These are phyloP conservation scores for Calidris pugnax DNA, from an alignment of 2,113 vertebrate species.

Conservation along the genomic window DNA sequence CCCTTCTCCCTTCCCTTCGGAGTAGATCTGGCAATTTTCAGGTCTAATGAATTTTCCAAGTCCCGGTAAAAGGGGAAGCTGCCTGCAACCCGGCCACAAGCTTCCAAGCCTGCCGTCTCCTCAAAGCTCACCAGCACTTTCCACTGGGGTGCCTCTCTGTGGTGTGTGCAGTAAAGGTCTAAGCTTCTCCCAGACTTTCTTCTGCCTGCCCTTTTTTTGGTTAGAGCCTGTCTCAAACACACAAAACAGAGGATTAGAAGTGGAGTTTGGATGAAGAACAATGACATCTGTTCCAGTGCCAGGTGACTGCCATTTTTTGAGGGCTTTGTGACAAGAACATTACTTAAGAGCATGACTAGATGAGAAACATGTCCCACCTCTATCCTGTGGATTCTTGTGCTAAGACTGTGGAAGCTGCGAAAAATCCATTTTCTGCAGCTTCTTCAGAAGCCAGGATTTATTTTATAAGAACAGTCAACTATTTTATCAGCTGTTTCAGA, in stretches of 20 bases:
- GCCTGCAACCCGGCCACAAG: not conserved
- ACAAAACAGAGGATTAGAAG: not conserved
- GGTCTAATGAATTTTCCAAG: conserved; percentile 60
- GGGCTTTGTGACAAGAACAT: conserved; percentile 27
- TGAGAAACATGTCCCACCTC: conserved; percentile 42
- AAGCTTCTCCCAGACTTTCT: not conserved
- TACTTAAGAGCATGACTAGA: not conserved
- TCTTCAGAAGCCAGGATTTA: conserved; percentile 55
- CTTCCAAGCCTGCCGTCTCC: not conserved
- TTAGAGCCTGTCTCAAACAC: not conserved
- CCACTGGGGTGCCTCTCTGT: not conserved
- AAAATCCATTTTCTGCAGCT: conserved; percentile 63
- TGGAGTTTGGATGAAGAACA: conserved; percentile 13
- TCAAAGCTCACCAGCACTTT: not conserved
- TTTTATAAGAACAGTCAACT: conserved; percentile 12
- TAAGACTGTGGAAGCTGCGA: conserved; percentile 24
- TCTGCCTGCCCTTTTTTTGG: not conserved
- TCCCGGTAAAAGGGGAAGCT: conserved; percentile 17
- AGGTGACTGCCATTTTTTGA: conserved; percentile 50
- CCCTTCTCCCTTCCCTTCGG: not conserved
- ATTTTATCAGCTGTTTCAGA: conserved; percentile 53
- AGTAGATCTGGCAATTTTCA: conserved; percentile 30
- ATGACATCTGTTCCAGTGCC: conserved; percentile 25
- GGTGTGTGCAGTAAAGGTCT: not conserved
- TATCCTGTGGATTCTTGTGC: not conserved